These are phyloP conservation scores for Gephyroberyx darwinii DNA, from an alignment of 2,797 vertebrate genomes.

Conservation along the genomic window DNA sequence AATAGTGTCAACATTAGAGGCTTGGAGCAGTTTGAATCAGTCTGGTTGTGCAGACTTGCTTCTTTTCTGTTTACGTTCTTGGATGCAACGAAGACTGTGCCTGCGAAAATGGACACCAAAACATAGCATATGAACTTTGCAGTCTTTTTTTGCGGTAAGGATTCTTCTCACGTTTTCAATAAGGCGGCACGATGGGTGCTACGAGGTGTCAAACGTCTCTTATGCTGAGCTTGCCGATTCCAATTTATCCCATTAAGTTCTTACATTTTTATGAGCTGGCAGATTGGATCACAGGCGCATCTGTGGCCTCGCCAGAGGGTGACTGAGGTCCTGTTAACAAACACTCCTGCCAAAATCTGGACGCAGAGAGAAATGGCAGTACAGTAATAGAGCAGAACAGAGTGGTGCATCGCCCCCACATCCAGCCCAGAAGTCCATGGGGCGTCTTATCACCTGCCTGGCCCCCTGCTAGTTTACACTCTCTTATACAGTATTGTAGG, in stretches of 20 bases:
- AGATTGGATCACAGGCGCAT: constrained; percentile 55
- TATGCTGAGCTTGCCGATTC: constrained; percentile 71
- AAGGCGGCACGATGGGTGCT: constrained; percentile 24
- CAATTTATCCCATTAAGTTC: constrained; percentile 65
- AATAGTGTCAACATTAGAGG: constrained; percentile 26
- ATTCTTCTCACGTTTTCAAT: constrained; percentile 56
- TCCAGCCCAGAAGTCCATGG: constrained; percentile 30
- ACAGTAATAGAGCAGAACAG: constrained; percentile 34
- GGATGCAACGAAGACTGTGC: constrained; percentile 1
- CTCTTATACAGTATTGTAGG: constrained; percentile 21
- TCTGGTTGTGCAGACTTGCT: constrained; percentile 6
- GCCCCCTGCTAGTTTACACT: constrained; percentile 20
- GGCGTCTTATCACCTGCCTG: constrained; percentile 46
- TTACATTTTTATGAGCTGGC: constrained; percentile 75
- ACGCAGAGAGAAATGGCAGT: constrained; percentile 23
- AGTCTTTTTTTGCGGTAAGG: constrained; percentile 6
- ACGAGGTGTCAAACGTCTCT: constrained; percentile 65
- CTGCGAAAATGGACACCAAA: background rate
- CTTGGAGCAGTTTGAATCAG: constrained; percentile 13
- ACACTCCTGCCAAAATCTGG: constrained; percentile 53
- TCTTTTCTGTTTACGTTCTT: background rate
- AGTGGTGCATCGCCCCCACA: constrained; percentile 40
- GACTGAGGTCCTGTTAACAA: constrained; percentile 66
- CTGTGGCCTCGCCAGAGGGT: constrained; percentile 60
- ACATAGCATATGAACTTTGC: constrained; percentile 11